These are phyloP conservation scores for Lycaena phlaeas DNA, from an alignment of 2,888 invertebrate genomes.

Conservation along the genomic window DNA sequence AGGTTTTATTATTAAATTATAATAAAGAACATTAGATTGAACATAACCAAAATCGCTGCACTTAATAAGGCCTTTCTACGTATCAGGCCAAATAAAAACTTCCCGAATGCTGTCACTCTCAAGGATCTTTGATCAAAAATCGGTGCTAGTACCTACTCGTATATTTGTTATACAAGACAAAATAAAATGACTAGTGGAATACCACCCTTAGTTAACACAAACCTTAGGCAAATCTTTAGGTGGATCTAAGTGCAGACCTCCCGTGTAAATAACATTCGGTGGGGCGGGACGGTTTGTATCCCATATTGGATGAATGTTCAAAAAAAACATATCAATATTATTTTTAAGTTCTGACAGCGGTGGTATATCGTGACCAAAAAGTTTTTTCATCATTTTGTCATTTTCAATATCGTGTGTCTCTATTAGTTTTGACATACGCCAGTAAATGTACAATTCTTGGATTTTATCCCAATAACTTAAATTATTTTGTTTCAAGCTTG, in stretches of 20 bases:
- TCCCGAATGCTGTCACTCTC: too few species aligned
- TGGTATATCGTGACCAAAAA: conserved; percentile 24
- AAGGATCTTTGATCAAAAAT: too few species aligned
- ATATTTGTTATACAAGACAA: too few species aligned
- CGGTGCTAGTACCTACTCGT: too few species aligned
- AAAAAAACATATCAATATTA: conserved; percentile 33
- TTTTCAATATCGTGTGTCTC: conserved; percentile 13
- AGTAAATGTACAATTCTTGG: conserved; percentile 19
- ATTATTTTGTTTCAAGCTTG: conserved; percentile 23
- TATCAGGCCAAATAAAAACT: too few species aligned
- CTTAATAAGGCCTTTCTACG: too few species aligned
- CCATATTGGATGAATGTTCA: conserved; percentile 31
- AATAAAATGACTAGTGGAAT: too few species aligned
- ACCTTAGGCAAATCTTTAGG: conserved; percentile 22
- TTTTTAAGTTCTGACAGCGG: conserved; percentile 21
- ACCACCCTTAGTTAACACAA: too few species aligned
- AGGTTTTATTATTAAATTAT: too few species aligned
- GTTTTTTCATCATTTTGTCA: conserved; percentile 17
- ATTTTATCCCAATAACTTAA: conserved; percentile 29
- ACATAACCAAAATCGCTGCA: too few species aligned
- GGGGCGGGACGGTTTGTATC: conserved; percentile 29
- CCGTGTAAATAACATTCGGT: conserved; percentile 30
- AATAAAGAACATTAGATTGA: too few species aligned
- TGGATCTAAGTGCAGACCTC: conserved; percentile 29
- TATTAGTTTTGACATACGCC: conserved; percentile 8